Evolutionary conservation across 2,113 vertebrate species (phyloP).

Genomic region (Hemiprocne comata): DNA sequence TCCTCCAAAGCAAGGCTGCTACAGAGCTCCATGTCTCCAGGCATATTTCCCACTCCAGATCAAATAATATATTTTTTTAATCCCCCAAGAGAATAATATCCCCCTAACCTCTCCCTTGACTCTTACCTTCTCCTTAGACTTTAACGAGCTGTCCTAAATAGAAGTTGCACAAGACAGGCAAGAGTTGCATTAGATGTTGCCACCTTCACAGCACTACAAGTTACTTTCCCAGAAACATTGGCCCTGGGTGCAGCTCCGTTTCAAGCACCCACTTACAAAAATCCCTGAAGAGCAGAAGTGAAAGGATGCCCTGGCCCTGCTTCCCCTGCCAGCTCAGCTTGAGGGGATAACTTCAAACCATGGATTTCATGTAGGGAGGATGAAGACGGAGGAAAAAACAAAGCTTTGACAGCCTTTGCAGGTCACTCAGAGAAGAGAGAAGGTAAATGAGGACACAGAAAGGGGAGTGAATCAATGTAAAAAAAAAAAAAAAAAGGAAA

Average conservation of each 20-base stretch:
- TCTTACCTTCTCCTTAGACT: neutral
- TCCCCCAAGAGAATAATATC: neutral
- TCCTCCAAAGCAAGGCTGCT: neutral
- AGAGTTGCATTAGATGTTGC: neutral
- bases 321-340: neutral
- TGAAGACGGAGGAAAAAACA: neutral
- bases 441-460: neutral
- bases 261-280: neutral
- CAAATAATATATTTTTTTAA: neutral
- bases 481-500: neutral
- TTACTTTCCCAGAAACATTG: neutral
- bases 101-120: neutral
- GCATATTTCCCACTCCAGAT: neutral
- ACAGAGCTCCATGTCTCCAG: neutral
- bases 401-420: neutral
- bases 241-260: neutral
- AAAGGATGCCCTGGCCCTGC: too few species aligned
- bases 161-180: neutral
- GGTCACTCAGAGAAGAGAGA: neutral
- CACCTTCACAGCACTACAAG: neutral
- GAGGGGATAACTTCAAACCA: neutral
- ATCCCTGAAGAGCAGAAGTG: neutral
- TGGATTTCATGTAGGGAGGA: neutral
- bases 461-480: neutral
- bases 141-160: neutral